phyloP scores from a whole-genome alignment of 2,888 invertebrate genomes.

The Cephus runcator region DNA sequence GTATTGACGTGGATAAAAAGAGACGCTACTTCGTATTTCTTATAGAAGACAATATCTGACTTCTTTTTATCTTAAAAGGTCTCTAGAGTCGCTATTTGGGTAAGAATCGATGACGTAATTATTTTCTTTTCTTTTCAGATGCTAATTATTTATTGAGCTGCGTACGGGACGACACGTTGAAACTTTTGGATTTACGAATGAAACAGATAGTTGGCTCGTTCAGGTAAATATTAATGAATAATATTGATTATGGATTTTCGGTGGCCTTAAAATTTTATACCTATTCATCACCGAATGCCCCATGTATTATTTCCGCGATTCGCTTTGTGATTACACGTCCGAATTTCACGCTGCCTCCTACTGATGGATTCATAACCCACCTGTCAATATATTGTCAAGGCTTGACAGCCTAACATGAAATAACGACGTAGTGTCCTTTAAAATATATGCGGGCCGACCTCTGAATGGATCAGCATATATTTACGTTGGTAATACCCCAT shows the following conservation, averaged over 20 bases:
- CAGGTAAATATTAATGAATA: constrained; percentile 73
- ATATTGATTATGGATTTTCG: not conserved
- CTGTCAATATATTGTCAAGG: not conserved
- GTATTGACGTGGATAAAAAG: not conserved
- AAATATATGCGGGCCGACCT: not conserved
- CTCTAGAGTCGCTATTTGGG: not conserved
- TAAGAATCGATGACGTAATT: not conserved
- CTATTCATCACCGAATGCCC: not conserved
- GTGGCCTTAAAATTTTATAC: not conserved
- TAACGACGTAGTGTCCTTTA: not conserved
- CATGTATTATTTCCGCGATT: not conserved
- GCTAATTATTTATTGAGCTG: constrained; percentile 90
- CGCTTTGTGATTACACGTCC: not conserved
- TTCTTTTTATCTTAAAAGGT: not conserved
- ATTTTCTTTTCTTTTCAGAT: constrained; percentile 73
- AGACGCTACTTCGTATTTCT: not conserved
- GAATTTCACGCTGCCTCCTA: not conserved
- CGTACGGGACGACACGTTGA: constrained; percentile 94
- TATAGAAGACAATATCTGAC: not conserved
- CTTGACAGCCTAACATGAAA: not conserved
- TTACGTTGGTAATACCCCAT: not conserved
- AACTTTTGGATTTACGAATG: constrained; percentile 93
- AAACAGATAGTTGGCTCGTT: constrained; percentile 91
- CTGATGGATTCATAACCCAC: not conserved
- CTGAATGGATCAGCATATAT: not conserved